Percentiles rank a stretch among this genome's conserved stretches.
Conservation (phyloP, 2,113 vertebrate genomes). For the Eidolon helvum region DNA sequence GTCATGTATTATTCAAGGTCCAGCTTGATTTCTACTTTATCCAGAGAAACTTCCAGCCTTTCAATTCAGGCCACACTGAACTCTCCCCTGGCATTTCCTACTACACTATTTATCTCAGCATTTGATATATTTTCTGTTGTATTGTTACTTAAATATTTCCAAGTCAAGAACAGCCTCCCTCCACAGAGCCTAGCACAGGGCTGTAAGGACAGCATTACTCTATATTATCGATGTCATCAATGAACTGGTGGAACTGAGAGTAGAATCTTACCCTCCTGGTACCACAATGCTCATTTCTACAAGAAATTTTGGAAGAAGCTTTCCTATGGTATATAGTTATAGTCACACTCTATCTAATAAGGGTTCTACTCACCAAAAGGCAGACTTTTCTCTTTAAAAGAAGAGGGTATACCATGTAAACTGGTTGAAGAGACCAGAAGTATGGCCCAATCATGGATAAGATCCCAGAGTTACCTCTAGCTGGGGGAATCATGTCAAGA, state of each 20-base stretch:
- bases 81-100: neutral
- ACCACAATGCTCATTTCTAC: neutral
- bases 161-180: neutral
- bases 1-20: neutral
- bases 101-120: neutral
- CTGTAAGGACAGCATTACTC: neutral
- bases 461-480: neutral
- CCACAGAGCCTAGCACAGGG: neutral
- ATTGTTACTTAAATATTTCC: neutral
- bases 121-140: neutral
- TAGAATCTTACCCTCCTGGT: neutral
- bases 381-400: neutral
- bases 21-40: neutral
- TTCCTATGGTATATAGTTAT: neutral
- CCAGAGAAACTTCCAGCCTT: neutral
- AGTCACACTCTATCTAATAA: neutral
- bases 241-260: neutral
- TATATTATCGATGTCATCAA: neutral
- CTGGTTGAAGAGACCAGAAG: neutral
- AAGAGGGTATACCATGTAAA: neutral
- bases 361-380: neutral
- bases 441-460: neutral
- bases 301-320: neutral
- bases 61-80: neutral
- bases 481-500: neutral